These are phyloP conservation scores for Nebria brevicollis DNA, from an alignment of 2,888 invertebrate genomes.

Conservation along the genomic window DNA sequence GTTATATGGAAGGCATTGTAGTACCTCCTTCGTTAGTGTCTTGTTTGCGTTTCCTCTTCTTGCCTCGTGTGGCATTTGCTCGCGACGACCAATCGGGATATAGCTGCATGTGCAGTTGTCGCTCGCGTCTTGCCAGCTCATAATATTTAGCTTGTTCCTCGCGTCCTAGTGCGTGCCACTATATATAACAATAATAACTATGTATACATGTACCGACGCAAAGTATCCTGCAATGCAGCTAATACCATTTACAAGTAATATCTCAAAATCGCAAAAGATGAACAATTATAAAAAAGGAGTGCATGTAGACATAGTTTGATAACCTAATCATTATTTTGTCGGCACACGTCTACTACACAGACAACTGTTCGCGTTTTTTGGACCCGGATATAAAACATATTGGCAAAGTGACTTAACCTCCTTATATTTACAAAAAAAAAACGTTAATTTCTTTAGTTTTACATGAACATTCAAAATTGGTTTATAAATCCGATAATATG, in stretches of 20 bases:
- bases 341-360: constrained; percentile 47
- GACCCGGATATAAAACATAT: constrained; percentile 2
- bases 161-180: constrained; percentile 99
- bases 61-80: constrained; percentile 99
- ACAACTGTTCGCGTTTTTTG: constrained; percentile 29
- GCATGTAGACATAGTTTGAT: constrained; percentile 5
- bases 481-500: no score
- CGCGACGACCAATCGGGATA: constrained; percentile 99
- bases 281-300: constrained; percentile 15
- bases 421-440: no score
- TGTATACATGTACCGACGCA: constrained; percentile 59
- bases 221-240: constrained; percentile 58
- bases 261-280: constrained; percentile 44
- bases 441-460: no score
- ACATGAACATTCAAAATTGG: no score
- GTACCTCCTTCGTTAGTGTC: constrained; percentile 97
- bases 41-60: constrained; percentile 99
- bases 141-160: constrained; percentile 99
- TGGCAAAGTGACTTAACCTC: background rate
- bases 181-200: constrained; percentile 61
- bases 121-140: constrained; percentile 97
- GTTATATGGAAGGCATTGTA: constrained; percentile 52
- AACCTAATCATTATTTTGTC: constrained; percentile 31
- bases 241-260: constrained; percentile 51
- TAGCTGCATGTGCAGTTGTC: constrained; percentile 98